phyloP scores from a whole-genome alignment of 2,113 vertebrate genomes.

The Clarias macrocephalus region DNA sequence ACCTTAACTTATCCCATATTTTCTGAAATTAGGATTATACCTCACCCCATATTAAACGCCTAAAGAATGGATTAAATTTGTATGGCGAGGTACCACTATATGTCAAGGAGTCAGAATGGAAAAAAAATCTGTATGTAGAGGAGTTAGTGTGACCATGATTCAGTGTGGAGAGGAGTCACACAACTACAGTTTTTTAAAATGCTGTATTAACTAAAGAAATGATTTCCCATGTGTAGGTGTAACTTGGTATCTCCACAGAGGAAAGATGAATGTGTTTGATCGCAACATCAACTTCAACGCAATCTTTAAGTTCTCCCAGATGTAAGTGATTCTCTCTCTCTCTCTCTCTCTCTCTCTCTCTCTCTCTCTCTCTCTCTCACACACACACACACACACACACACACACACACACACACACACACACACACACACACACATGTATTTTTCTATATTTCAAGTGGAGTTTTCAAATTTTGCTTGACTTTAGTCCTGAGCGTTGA shows the following conservation, averaged over 20 bases:
- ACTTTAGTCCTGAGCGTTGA: neutral
- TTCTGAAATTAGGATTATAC: no score
- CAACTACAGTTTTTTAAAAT: neutral
- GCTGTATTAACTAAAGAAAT: neutral
- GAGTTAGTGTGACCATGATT: neutral
- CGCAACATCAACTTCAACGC: conserved; percentile 89
- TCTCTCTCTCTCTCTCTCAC: no score
- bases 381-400: neutral
- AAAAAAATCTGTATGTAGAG: neutral
- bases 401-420: neutral
- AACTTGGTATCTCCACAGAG: neutral
- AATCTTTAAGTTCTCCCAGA: conserved; percentile 91
- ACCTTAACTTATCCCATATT: no score
- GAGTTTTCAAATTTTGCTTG: neutral
- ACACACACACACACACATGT: neutral
- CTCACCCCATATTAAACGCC: no score
- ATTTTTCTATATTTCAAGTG: neutral
- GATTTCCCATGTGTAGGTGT: neutral
- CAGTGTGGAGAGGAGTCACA: neutral
- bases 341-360: no score
- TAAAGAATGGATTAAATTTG: no score
- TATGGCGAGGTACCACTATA: no score
- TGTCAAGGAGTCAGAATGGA: neutral
- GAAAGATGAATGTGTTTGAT: conserved; percentile 87
- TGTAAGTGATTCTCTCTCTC: conserved; percentile 73